Evolutionary conservation across 2,113 vertebrate species (phyloP).

Genomic region (Papio anubis): DNA sequence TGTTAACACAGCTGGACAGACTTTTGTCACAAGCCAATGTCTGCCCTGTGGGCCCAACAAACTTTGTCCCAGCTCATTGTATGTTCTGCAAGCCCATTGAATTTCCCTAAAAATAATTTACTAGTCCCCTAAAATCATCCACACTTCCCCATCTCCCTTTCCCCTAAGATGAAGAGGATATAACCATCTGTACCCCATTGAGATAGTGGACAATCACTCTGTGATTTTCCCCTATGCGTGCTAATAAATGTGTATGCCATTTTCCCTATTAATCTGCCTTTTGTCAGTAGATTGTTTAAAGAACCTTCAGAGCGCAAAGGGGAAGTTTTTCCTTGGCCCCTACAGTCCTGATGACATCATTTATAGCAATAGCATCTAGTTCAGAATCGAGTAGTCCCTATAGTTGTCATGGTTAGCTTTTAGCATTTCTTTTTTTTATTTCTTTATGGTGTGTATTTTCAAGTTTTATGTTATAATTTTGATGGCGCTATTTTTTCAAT

Average conservation of each 20-base stretch:
- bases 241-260: not conserved
- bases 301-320: not conserved
- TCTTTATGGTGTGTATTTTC: not conserved
- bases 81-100: not conserved
- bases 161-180: not conserved
- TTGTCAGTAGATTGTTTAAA: not conserved
- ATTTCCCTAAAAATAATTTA: not conserved
- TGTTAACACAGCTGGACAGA: not conserved
- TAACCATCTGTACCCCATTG: not conserved
- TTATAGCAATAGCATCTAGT: not conserved
- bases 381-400: not conserved
- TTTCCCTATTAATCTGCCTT: not conserved
- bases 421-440: not conserved
- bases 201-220: not conserved
- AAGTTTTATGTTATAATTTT: not conserved
- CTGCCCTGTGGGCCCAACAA: not conserved
- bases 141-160: not conserved
- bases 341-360: not conserved
- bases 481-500: not conserved
- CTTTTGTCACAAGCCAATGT: not conserved
- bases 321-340: not conserved
- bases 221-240: not conserved
- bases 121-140: not conserved
- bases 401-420: not conserved
- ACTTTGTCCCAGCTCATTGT: not conserved